Evolutionary conservation across 2,888 invertebrate species (phyloP).

Genomic region (Macroteleia sp.): DNA sequence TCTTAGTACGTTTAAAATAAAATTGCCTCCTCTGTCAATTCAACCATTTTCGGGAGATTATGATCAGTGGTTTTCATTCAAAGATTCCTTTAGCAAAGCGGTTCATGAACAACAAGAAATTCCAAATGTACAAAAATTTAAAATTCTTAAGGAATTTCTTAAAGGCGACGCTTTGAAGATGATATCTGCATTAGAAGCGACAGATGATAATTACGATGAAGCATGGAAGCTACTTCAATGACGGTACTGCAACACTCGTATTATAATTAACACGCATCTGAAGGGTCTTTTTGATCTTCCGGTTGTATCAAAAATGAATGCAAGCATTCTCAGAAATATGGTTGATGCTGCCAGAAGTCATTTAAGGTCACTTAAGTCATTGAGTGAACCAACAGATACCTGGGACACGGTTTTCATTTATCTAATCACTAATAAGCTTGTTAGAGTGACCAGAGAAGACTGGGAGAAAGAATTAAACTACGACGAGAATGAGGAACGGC

Average conservation of each 20-base stretch:
- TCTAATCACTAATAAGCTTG: conserved; percentile 11
- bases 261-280: background rate
- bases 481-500: background rate
- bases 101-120: background rate
- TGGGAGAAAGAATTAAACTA: conserved; percentile 14
- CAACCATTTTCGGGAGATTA: background rate
- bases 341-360: background rate
- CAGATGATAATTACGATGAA: background rate
- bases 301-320: background rate
- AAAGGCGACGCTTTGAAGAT: background rate
- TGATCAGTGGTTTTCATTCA: background rate
- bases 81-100: background rate
- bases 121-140: background rate
- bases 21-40: background rate
- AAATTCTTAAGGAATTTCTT: background rate
- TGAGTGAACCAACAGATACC: background rate
- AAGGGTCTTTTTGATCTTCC: background rate
- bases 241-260: background rate
- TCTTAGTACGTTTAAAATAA: background rate
- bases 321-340: background rate
- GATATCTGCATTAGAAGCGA: background rate
- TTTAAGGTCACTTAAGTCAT: background rate
- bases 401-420: conserved; percentile 10
- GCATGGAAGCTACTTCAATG: background rate
- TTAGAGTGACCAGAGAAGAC: background rate